phyloP scores from a whole-genome alignment of 2,113 vertebrate genomes.

The Pholis gunnellus region DNA sequence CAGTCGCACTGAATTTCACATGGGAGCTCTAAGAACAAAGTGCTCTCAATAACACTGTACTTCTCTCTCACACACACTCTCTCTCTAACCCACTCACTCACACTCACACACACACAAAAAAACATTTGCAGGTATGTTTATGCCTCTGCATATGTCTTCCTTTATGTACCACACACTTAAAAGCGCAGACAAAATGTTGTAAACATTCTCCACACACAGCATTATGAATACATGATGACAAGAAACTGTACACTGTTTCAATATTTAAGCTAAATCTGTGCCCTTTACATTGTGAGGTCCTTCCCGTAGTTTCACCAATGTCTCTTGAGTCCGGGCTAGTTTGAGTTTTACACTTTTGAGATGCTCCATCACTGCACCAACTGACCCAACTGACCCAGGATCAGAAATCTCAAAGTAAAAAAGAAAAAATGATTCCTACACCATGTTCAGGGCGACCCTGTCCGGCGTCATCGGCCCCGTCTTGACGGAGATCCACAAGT shows the following conservation, averaged over 20 bases:
- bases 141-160: slow-evolving; percentile 28
- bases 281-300: not conserved
- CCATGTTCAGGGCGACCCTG: slow-evolving; percentile 69
- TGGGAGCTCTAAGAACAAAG: slow-evolving; percentile 62
- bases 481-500: slow-evolving; percentile 96
- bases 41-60: slow-evolving; percentile 56
- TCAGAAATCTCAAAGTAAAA: not conserved
- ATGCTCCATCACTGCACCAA: not conserved
- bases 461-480: slow-evolving; percentile 89
- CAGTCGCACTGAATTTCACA: slow-evolving; percentile 69
- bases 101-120: slow-evolving; percentile 23
- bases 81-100: slow-evolving; percentile 11
- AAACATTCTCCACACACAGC: slow-evolving; percentile 52
- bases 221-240: slow-evolving; percentile 52
- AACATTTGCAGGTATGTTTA: slow-evolving; percentile 5
- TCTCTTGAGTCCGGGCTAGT: not conserved
- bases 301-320: not conserved
- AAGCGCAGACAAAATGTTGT: slow-evolving; percentile 54
- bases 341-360: not conserved
- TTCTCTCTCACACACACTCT: not conserved
- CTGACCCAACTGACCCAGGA: slow-evolving; percentile 1
- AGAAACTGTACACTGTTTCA: slow-evolving; percentile 33
- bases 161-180: slow-evolving; percentile 67
- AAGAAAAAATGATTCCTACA: slow-evolving; percentile 48
- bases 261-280: slow-evolving; percentile 27